Evolutionary conservation across 2,113 vertebrate species (phyloP).

Genomic region (Oceanodroma tethys): DNA sequence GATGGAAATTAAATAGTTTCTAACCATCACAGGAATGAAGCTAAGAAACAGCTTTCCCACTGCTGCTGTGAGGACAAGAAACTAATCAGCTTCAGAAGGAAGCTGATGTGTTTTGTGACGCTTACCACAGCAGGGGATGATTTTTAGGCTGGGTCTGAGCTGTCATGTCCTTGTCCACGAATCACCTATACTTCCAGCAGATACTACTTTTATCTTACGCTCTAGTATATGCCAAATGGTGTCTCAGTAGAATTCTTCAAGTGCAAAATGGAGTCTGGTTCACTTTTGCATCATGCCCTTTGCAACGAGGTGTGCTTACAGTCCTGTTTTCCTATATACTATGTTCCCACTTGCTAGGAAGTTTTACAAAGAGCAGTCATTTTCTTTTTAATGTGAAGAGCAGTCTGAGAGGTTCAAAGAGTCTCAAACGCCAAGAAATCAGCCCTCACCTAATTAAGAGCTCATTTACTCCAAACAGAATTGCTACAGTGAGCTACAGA

Average conservation of each 20-base stretch:
- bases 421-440: background rate
- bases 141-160: background rate
- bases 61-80: background rate
- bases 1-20: background rate
- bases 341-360: background rate
- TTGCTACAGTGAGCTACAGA: conserved; percentile 29
- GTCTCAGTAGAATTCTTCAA: background rate
- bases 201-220: background rate
- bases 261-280: background rate
- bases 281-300: background rate
- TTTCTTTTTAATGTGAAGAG: background rate
- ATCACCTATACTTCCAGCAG: background rate
- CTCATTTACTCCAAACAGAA: conserved; percentile 29
- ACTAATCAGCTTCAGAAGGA: background rate
- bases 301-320: background rate
- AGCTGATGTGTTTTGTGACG: background rate
- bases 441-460: conserved; percentile 55
- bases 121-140: background rate
- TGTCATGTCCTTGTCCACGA: background rate
- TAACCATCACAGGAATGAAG: background rate
- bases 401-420: conserved; percentile 38
- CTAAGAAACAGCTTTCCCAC: background rate
- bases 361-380: background rate
- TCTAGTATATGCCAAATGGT: background rate
- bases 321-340: background rate